A percentile compares a stretch with the other conserved stretches of the same genome.
Evolutionary conservation across 2,113 vertebrate species (phyloP).

Genomic region (Poeciliopsis turrubarensis): DNA sequence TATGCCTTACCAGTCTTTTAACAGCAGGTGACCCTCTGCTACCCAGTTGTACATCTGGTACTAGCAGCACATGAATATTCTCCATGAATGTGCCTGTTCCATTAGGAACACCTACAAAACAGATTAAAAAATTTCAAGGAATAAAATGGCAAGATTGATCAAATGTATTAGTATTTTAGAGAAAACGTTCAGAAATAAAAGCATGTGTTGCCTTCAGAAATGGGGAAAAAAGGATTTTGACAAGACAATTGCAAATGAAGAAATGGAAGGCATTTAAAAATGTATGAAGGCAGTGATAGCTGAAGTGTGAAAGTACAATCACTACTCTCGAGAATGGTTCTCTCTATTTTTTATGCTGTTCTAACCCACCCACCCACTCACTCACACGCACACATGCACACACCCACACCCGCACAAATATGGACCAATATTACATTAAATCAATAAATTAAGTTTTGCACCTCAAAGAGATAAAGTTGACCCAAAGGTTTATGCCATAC

Average conservation of each 20-base stretch:
- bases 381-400: neutral
- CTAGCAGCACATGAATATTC: conserved; percentile 1
- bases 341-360: neutral
- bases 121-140: neutral
- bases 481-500: too few relatives aligned
- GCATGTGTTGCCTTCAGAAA: neutral
- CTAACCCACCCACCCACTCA: neutral
- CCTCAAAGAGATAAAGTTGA: neutral
- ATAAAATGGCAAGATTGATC: neutral
- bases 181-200: neutral
- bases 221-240: conserved; percentile 1
- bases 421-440: neutral
- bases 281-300: neutral
- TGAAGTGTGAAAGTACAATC: conserved; percentile 3
- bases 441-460: neutral
- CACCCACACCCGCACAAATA: neutral
- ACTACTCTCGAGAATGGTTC: neutral
- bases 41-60: conserved; percentile 33
- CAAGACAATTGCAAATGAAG: neutral
- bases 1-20: conserved; percentile 10
- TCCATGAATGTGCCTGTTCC: neutral
- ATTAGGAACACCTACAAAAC: neutral
- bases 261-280: neutral
- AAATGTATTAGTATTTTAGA: neutral
- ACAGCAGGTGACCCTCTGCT: conserved; percentile 40